These are phyloP conservation scores for Prinia subflava DNA, from an alignment of 2,113 vertebrate species.

Conservation along the genomic window DNA sequence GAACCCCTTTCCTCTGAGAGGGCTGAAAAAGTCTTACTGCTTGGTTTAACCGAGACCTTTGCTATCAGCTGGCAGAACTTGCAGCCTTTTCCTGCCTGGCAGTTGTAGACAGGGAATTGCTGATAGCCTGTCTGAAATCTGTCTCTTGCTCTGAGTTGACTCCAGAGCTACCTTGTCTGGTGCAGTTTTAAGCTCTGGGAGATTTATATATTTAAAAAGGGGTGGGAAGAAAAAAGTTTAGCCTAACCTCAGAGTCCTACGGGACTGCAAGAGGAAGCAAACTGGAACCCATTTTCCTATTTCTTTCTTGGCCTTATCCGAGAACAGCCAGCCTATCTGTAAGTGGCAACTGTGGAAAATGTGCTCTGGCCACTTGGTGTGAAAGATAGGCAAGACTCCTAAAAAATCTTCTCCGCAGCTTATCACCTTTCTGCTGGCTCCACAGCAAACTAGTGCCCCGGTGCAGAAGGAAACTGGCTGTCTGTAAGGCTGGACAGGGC, in stretches of 20 bases:
- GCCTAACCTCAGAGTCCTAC: constrained; percentile 27
- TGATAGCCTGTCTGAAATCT: constrained; percentile 40
- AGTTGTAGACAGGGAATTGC: constrained; percentile 48
- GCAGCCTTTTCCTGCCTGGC: constrained; percentile 63
- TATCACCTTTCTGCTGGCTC: constrained; percentile 86
- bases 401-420: constrained; percentile 77
- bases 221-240: not conserved
- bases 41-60: not conserved
- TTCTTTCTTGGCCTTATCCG: constrained; percentile 68
- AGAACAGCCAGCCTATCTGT: constrained; percentile 74
- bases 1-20: not conserved
- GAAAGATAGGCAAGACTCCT: constrained; percentile 84
- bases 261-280: constrained; percentile 70
- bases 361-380: constrained; percentile 79
- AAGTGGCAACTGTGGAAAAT: constrained; percentile 79
- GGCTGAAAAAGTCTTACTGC: not conserved
- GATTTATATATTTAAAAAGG: not conserved
- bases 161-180: constrained; percentile 39
- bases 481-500: constrained; percentile 80
- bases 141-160: constrained; percentile 11
- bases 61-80: constrained; percentile 52
- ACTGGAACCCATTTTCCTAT: constrained; percentile 68
- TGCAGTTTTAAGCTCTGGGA: not conserved
- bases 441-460: constrained; percentile 68
- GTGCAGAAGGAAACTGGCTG: constrained; percentile 79